These are phyloP conservation scores for Papilio dardanus DNA, from an alignment of 1,140 invertebrate species.

Conservation along the genomic window DNA sequence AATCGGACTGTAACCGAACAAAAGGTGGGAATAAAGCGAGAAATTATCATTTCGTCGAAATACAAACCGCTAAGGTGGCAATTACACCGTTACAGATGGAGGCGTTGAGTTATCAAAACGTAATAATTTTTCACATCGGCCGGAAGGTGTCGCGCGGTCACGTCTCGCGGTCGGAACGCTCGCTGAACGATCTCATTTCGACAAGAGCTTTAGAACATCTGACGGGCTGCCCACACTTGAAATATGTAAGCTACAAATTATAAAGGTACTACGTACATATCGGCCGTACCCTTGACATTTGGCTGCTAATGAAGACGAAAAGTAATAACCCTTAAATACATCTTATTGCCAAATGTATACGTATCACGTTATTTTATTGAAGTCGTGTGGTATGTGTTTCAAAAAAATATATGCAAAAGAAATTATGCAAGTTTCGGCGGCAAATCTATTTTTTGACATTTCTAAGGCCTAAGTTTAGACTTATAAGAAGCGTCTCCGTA, in stretches of 20 bases:
- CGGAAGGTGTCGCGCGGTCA: slow-evolving; percentile 76
- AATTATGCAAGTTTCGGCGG: too few relatives aligned
- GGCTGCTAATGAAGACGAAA: neutral
- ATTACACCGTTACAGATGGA: slow-evolving; percentile 77
- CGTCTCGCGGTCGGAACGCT: slow-evolving; percentile 64
- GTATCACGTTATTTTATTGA: too few relatives aligned
- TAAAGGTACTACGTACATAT: neutral
- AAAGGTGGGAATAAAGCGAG: slow-evolving; percentile 79
- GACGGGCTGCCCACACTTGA: neutral
- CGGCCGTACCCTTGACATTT: neutral
- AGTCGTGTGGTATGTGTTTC: too few relatives aligned
- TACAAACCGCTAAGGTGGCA: slow-evolving; percentile 77
- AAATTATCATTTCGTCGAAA: slow-evolving; percentile 76
- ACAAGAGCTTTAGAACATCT: slow-evolving; percentile 43
- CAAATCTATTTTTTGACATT: too few relatives aligned
- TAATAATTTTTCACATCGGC: slow-evolving; percentile 79
- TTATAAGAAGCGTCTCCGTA: too few relatives aligned
- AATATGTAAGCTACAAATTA: neutral
- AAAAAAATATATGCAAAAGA: too few relatives aligned
- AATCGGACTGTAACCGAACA: slow-evolving; percentile 76
- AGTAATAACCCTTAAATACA: too few relatives aligned
- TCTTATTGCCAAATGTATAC: too few relatives aligned
- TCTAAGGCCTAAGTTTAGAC: too few relatives aligned
- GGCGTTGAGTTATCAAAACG: slow-evolving; percentile 78
- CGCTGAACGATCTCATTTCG: slow-evolving; percentile 61